phyloP scores from a whole-genome alignment of 2,888 invertebrate genomes.

The Bellardia bayeri region DNA sequence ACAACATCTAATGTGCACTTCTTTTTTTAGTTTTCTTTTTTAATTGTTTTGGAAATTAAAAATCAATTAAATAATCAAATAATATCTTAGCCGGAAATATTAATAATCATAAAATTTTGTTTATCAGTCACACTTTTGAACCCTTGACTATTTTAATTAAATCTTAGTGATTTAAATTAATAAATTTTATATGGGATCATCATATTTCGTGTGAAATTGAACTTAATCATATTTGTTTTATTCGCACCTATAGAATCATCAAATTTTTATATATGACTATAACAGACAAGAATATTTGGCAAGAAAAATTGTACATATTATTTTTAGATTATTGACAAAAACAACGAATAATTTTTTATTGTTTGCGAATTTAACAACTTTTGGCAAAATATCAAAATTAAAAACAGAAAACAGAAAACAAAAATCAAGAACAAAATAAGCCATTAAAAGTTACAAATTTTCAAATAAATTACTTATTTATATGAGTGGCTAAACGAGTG shows the following conservation, averaged over 20 bases:
- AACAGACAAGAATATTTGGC: background rate
- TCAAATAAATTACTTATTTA: constrained; percentile 4
- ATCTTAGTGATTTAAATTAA: background rate
- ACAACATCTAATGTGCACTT: too few species aligned
- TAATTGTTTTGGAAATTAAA: too few species aligned
- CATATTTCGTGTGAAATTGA: constrained; percentile 31
- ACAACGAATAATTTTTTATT: constrained; percentile 4
- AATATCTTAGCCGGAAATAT: background rate
- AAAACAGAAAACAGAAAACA: background rate
- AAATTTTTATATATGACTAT: background rate
- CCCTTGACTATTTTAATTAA: background rate
- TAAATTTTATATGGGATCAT: constrained; percentile 12
- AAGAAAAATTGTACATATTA: background rate
- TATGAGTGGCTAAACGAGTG: background rate
- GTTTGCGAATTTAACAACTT: constrained; percentile 11
- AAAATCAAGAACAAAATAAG: constrained; percentile 1
- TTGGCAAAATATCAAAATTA: constrained; percentile 35
- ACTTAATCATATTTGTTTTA: constrained; percentile 12
- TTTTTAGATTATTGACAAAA: constrained; percentile 11
- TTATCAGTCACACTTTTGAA: background rate
- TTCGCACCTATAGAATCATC: background rate
- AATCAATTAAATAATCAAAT: background rate
- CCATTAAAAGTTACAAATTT: background rate
- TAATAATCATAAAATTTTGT: background rate
- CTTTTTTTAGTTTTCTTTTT: too few species aligned